Evolutionary conservation across 2,797 vertebrate genomes (phyloP).

Genomic region (Borostomias antarcticus): DNA sequence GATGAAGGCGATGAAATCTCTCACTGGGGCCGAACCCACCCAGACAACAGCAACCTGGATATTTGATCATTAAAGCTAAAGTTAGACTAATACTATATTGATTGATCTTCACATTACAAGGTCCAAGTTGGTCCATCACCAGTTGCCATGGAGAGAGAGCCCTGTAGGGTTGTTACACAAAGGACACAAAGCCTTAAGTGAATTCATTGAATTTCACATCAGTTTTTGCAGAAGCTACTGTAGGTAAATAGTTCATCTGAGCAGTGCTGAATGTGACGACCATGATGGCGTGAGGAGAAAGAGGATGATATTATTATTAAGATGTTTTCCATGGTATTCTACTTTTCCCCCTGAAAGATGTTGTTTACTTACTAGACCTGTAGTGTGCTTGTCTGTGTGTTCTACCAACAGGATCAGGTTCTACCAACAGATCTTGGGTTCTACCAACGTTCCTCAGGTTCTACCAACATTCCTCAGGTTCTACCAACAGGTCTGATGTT

Average conservation of each 20-base stretch:
- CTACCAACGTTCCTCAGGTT: no score
- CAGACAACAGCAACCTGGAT: slow-evolving; percentile 3
- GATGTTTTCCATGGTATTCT: no score
- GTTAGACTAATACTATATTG: no score
- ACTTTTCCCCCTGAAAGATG: no score
- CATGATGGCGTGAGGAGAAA: background rate
- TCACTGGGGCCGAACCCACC: slow-evolving; percentile 31
- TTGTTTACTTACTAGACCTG: no score
- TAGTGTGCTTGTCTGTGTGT: no score
- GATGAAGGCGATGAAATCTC: slow-evolving; percentile 47
- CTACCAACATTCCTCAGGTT: no score
- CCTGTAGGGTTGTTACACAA: background rate
- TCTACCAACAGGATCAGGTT: background rate
- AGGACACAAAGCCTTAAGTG: background rate
- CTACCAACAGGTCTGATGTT: background rate
- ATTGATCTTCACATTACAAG: no score
- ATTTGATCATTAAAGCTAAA: no score
- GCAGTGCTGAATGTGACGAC: no score
- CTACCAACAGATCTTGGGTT: background rate
- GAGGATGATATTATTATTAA: background rate
- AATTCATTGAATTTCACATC: background rate
- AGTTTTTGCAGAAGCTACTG: no score
- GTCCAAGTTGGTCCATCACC: background rate
- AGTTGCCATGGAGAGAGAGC: slow-evolving; percentile 5
- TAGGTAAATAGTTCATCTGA: no score